Evolutionary conservation across 2,888 invertebrate species (phyloP), one percentile per base, ranked within the genome.

Genomic region (Meiosimyza platycephala): DNA sequence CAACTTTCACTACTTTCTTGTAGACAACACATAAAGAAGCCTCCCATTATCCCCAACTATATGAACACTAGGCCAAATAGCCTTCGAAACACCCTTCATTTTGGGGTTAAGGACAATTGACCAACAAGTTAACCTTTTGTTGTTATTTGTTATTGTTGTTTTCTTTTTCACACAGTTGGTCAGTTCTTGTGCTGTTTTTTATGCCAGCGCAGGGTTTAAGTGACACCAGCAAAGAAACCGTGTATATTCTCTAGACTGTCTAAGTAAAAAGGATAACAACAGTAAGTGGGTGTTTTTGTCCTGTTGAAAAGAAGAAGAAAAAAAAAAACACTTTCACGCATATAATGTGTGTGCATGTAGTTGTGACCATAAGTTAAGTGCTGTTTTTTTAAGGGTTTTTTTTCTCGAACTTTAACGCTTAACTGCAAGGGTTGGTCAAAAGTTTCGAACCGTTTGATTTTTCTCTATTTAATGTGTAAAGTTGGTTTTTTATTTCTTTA

Each of bases 41-140:
- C 28, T 28, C 28, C 28, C 28, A 28, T 28, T 28, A 28, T 28
- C 28, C 28, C 40, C 40, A 40, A 40, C 9, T 40, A 9, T 40
- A 40, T 9, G 9, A 6, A 40, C 40, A 40, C 40, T 40, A 40
- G 9, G 9, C 47, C 33, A 40, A 47, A 3, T 62, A 28, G 33
- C 28, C 51, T 1, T 12, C 64, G n/a, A 51, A 48, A 47, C 15
- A 63, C 47, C 48, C 51, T 50, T 64, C 51, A 51, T 64, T 64
- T 51, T 22, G 33, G 64, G 64, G 64, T 64, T 51, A 64, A 64
- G 51, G 12, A 22, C 64, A 51, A 64, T 64, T 64, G 64, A 64
- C 64, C 51, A 64, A 64, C 64, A 64, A 64, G 64, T 64, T 64
- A 64, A 64, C 50, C 64, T 64, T 51, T 64, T 40, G 40, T 40